A percentile compares a stretch with the other conserved stretches of the same genome.
phyloP scores from a whole-genome alignment of 2,888 invertebrate genomes.

The Dioctria linearis region DNA sequence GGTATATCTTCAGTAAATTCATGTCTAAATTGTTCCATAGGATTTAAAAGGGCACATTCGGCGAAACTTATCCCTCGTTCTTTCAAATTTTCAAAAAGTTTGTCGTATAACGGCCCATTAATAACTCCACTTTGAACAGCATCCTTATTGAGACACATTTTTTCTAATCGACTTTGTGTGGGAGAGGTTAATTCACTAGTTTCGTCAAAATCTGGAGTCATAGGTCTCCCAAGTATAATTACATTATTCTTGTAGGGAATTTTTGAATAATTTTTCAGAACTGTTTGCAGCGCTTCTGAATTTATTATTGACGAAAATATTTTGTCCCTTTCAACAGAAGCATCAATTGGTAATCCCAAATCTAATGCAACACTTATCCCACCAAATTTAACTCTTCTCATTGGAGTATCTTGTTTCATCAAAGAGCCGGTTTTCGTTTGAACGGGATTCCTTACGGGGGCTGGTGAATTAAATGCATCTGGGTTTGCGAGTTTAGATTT shows the following conservation, averaged over 20 bases:
- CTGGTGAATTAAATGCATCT: conserved; percentile 66
- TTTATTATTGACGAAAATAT: conserved; percentile 67
- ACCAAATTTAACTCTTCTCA: conserved; percentile 68
- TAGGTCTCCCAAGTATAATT: conserved; percentile 63
- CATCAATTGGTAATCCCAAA: conserved; percentile 66
- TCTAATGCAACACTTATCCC: conserved; percentile 65
- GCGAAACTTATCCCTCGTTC: conserved; percentile 73
- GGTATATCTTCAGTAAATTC: conserved; percentile 74
- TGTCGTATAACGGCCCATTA: conserved; percentile 76
- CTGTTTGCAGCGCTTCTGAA: conserved; percentile 66
- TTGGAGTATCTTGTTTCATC: conserved; percentile 69
- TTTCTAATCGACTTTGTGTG: conserved; percentile 72
- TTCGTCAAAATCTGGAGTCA: conserved; percentile 71
- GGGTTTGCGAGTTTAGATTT: conserved; percentile 54
- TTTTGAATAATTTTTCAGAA: conserved; percentile 61
- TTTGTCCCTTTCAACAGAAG: conserved; percentile 68
- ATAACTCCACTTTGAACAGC: conserved; percentile 76
- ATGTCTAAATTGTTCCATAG: conserved; percentile 74
- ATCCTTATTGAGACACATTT: conserved; percentile 74
- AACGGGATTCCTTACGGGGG: conserved; percentile 65
- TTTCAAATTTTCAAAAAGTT: conserved; percentile 73
- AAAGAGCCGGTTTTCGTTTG: conserved; percentile 65
- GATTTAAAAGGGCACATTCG: conserved; percentile 74
- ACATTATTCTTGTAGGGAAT: conserved; percentile 32
- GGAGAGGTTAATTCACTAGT: conserved; percentile 71